Percentiles rank a stretch among this genome's conserved stretches.
Evolutionary conservation across 2,113 vertebrate genomes (phyloP).

Genomic region (Charadrius vociferus): DNA sequence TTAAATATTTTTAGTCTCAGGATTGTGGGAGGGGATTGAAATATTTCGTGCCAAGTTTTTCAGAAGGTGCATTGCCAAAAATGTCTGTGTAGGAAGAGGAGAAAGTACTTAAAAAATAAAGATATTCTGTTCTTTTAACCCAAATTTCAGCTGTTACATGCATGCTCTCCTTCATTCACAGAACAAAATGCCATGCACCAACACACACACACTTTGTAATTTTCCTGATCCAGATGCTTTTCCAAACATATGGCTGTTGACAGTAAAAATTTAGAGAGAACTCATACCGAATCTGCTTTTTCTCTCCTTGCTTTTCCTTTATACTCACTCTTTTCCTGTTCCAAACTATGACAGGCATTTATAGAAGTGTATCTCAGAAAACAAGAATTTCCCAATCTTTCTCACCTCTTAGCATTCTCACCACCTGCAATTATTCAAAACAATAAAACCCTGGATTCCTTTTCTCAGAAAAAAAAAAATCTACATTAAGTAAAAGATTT

Average conservation of each 20-base stretch:
- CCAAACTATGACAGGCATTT: not conserved
- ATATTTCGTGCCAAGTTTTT: slow-evolving; percentile 25
- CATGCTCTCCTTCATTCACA: not conserved
- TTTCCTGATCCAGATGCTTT: slow-evolving; percentile 18
- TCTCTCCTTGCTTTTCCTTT: slow-evolving; percentile 10
- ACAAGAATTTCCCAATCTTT: slow-evolving; percentile 20
- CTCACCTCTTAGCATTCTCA: not conserved
- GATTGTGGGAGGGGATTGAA: not conserved
- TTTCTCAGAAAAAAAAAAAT: not conserved
- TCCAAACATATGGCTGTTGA: slow-evolving; percentile 3
- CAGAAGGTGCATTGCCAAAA: slow-evolving; percentile 46
- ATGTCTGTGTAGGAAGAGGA: slow-evolving; percentile 8
- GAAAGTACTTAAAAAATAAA: not conserved
- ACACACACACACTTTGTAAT: not conserved
- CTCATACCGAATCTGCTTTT: not conserved
- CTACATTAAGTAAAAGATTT: not conserved
- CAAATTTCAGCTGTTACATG: not conserved
- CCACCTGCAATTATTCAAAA: slow-evolving; percentile 16
- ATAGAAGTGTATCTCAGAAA: not conserved
- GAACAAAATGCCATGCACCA: not conserved
- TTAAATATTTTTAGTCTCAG: slow-evolving; percentile 13
- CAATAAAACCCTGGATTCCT: not conserved
- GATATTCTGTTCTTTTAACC: not conserved
- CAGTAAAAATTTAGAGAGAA: slow-evolving; percentile 17
- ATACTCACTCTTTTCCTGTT: not conserved